Conservation (phyloP, 2,797 vertebrate genomes). For the Anas bahamensis region DNA sequence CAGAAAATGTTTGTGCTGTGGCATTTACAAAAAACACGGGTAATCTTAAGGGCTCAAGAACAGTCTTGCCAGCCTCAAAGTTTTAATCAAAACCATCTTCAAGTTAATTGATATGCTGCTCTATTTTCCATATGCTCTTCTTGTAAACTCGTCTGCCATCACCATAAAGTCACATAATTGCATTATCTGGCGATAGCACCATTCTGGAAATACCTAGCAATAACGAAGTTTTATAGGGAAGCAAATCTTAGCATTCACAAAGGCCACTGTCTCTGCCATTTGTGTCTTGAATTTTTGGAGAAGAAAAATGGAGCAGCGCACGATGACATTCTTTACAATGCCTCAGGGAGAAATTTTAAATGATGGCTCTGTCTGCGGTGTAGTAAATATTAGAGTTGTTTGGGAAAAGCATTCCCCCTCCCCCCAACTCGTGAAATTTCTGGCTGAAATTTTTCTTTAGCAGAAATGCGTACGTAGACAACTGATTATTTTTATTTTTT, state of each 20-base stretch:
- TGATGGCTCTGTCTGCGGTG: neutral
- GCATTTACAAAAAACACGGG: neutral
- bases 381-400: neutral
- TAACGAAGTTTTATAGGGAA: neutral
- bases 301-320: neutral
- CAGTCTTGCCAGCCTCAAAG: neutral
- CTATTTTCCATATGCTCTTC: conserved; percentile 1
- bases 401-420: neutral
- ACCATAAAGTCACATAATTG: neutral
- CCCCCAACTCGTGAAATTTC: neutral
- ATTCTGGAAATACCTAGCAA: neutral
- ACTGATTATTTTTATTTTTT: neutral
- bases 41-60: neutral
- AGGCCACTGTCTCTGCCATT: neutral
- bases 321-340: neutral
- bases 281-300: neutral
- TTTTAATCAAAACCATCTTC: conserved; percentile 29
- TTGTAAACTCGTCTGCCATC: neutral
- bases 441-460: neutral
- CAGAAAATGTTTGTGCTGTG: neutral
- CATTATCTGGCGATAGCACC: neutral
- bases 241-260: neutral
- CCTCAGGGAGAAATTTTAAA: neutral
- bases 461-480: neutral
- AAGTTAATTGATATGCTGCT: neutral